Conservation (phyloP, 2,797 vertebrate genomes). For the Chloroceryle amazona region DNA sequence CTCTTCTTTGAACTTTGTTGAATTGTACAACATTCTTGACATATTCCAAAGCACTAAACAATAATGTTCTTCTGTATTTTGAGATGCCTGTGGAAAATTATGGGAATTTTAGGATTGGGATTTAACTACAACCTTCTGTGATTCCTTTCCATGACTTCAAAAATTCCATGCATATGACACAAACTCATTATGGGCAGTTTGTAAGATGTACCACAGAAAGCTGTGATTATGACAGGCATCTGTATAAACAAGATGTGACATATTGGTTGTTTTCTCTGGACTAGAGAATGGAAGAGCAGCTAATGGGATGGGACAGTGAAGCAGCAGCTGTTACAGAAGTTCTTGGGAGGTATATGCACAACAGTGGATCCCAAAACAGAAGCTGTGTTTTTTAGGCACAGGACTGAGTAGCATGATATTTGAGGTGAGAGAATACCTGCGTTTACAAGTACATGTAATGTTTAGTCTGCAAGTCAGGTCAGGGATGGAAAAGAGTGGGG, state of each 20-base stretch:
- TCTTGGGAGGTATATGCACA: background rate
- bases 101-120: background rate
- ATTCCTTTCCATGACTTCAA: background rate
- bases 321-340: background rate
- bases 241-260: background rate
- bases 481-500: background rate
- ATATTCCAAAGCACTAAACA: background rate
- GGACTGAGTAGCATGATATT: background rate
- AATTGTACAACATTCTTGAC: background rate
- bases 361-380: background rate
- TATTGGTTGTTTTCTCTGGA: background rate
- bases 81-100: background rate
- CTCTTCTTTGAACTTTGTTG: background rate
- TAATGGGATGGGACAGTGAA: background rate
- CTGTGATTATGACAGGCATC: background rate
- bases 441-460: background rate
- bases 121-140: background rate
- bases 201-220: background rate
- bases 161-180: background rate
- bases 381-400: background rate
- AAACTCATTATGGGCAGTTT: background rate
- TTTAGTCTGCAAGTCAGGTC: background rate
- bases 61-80: background rate
- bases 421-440: background rate
- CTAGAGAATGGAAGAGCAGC: background rate